Evolutionary conservation across 2,797 vertebrate species (phyloP), one percentile per base, ranked within the genome.

Genomic region (Gobio occitaniae): DNA sequence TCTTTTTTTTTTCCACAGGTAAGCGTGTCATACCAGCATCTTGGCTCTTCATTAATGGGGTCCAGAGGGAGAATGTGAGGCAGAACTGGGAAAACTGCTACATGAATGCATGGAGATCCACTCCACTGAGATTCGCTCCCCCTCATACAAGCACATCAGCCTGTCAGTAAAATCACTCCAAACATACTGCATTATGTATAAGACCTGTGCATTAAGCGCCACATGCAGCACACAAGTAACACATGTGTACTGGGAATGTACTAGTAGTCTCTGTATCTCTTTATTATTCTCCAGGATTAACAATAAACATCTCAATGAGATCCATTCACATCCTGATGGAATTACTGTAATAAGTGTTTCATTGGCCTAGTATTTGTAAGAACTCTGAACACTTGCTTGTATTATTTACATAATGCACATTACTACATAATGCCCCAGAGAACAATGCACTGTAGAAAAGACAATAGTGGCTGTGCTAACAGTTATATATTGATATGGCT

Each of bases 11-110:
- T 36, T 65, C 2, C 32, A 75, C 74, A 65, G 86, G 78, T 80
- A 84, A 87, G 69, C 70, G 77, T 82, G 56, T 74, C 68, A 82
- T 92, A 84, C 88, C 86, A 90, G 89, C 88, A 87, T 89, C 78
- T 89, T 88, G 92, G 81, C 63, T 87, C 83, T 89, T 89, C 84
- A 89, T 92, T 95, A 95, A 95, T 95, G 91, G 94, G 93, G 89
- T 94, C 95, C 93, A 85, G 90, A 90, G 95, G 94, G 94, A 95
- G 88, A 76, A 10, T 68, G 48, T 44, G 63, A 82, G 80, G 80
- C 85, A 85, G 75, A 50, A 70, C 68, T 72, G 77, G 86, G 74
- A 80, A 83, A 87, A 87, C n/a, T 12, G 38, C 48, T 85, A 74
- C 71, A 84, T 81, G 88, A 85, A 87, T 83, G 88, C 86, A 89